These are phyloP conservation scores for Cichlasoma orientale DNA, from an alignment of 2,797 vertebrate species.

Conservation along the genomic window DNA sequence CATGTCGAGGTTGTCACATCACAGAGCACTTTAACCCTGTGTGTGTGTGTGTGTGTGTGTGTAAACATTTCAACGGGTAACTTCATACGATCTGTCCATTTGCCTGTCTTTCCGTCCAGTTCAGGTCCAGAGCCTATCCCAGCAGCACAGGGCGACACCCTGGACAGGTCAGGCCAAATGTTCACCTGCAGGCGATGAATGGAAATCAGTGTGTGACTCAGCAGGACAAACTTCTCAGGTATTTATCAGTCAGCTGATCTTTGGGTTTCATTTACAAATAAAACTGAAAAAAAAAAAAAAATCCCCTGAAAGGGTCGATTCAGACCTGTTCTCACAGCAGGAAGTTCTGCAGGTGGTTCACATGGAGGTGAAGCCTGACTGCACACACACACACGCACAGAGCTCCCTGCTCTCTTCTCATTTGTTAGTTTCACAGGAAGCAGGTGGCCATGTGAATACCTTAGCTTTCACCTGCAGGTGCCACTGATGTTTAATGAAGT, in stretches of 20 bases:
- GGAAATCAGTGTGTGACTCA: not conserved
- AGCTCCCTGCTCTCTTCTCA: too few species aligned
- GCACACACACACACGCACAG: too few species aligned
- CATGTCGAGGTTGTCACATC: not conserved
- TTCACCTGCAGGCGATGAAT: not conserved
- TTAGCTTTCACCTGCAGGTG: not conserved
- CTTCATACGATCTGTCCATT: too few species aligned
- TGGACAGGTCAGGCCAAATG: too few species aligned
- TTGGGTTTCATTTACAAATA: too few species aligned
- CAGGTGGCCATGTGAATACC: not conserved
- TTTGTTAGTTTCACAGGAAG: not conserved
- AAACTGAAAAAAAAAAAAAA: too few species aligned
- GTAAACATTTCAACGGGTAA: too few species aligned
- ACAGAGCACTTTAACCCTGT: not conserved
- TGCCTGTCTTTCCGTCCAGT: too few species aligned
- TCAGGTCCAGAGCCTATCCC: too few species aligned
- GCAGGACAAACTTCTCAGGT: not conserved
- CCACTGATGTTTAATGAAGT: not conserved
- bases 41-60: too few species aligned
- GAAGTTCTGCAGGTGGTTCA: not conserved
- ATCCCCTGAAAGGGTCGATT: too few species aligned
- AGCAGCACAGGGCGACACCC: too few species aligned
- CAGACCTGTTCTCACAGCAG: not conserved
- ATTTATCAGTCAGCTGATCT: not conserved
- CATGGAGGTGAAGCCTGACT: not conserved